phyloP scores from a whole-genome alignment of 2,888 invertebrate species.

The Microctonus brassicae region DNA sequence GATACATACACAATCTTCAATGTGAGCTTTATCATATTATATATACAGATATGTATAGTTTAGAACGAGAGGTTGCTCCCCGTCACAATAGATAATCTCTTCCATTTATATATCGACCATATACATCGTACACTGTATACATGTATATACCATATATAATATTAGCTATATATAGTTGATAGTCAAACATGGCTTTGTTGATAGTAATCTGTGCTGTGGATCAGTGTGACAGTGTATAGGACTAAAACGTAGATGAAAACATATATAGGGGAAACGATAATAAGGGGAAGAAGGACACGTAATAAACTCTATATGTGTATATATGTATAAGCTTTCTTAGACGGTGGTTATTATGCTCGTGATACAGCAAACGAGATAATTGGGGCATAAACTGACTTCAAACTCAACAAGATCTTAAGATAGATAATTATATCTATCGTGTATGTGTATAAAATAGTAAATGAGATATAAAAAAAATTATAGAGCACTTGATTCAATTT shows the following conservation, averaged over 20 bases:
- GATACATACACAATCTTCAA: background rate
- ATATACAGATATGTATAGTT: background rate
- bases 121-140: background rate
- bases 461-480: background rate
- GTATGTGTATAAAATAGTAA: background rate
- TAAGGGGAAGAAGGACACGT: background rate
- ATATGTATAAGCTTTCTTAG: slow-evolving; percentile 14
- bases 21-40: background rate
- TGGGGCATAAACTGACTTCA: slow-evolving; percentile 62
- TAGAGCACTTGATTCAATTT: background rate
- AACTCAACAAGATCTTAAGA: slow-evolving; percentile 52
- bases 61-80: background rate
- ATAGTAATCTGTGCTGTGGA: slow-evolving; percentile 18
- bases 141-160: background rate
- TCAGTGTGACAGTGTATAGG: background rate
- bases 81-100: slow-evolving; percentile 2
- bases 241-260: slow-evolving; percentile 5
- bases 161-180: background rate
- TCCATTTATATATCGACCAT: background rate
- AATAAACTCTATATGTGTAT: no score
- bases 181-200: slow-evolving; percentile 27
- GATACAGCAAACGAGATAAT: slow-evolving; percentile 63
- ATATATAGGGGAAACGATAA: background rate
- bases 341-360: slow-evolving; percentile 39
- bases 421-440: background rate